These are phyloP conservation scores for Hemichromis elongatus DNA, from an alignment of 2,113 vertebrate species.

Conservation along the genomic window DNA sequence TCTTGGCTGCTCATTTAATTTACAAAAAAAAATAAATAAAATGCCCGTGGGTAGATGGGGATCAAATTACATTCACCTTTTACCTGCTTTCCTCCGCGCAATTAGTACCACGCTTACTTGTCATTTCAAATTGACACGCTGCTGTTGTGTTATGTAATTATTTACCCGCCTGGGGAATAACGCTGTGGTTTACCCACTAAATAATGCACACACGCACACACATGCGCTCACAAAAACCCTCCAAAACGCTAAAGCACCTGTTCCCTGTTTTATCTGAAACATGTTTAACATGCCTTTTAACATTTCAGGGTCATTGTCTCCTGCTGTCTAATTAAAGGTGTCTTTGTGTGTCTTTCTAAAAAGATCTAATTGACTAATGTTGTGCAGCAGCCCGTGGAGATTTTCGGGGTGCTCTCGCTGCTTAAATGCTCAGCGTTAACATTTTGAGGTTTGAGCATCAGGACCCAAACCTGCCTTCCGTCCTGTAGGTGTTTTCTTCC, in stretches of 20 bases:
- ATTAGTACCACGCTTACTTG: slow-evolving; percentile 52
- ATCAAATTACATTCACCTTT: slow-evolving; percentile 50
- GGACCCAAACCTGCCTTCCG: slow-evolving; percentile 17
- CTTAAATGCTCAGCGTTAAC: not conserved
- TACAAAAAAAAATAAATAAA: not conserved
- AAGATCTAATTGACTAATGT: not conserved
- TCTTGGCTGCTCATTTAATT: slow-evolving; percentile 10
- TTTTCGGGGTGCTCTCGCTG: not conserved
- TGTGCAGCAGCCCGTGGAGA: not conserved
- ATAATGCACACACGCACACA: slow-evolving; percentile 1
- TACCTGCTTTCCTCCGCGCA: slow-evolving; percentile 53
- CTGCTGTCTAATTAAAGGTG: slow-evolving; percentile 27
- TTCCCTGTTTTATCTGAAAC: slow-evolving; percentile 5
- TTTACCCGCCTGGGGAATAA: slow-evolving; percentile 39
- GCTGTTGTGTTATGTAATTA: slow-evolving; percentile 59
- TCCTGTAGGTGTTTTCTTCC: slow-evolving; percentile 14
- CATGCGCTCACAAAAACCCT: not conserved
- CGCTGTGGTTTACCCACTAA: slow-evolving; percentile 31
- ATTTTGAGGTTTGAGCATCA: slow-evolving; percentile 44
- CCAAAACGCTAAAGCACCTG: not conserved
- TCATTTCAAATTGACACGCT: slow-evolving; percentile 54
- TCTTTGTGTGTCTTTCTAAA: slow-evolving; percentile 22
- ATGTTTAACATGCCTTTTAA: slow-evolving; percentile 53
- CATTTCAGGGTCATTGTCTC: slow-evolving; percentile 46
- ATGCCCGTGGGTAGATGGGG: slow-evolving; percentile 42